These are phyloP conservation scores for Anorthoa munda DNA, from an alignment of 2,888 invertebrate genomes.

Conservation along the genomic window DNA sequence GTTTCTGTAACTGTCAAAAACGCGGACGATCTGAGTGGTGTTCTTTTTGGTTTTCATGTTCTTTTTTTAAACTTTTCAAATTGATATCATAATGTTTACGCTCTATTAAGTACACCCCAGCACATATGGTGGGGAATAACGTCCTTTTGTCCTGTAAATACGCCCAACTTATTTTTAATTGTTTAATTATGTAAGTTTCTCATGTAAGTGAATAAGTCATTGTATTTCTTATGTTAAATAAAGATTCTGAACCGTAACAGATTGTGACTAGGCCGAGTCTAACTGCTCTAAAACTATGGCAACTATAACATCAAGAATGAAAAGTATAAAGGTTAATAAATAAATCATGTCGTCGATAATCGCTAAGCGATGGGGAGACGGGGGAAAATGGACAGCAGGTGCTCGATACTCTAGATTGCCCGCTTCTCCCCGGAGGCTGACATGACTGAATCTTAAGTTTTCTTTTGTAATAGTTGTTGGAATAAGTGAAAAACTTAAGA, in stretches of 20 bases:
- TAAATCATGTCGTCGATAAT: constrained; percentile 46
- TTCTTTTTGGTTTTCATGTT: background rate
- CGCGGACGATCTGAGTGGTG: background rate
- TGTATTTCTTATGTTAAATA: too few relatives aligned
- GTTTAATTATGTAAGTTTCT: too few relatives aligned
- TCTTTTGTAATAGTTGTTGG: background rate
- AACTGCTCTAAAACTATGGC: background rate
- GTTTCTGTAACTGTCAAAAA: background rate
- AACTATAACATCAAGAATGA: constrained; percentile 5
- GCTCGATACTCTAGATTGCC: constrained; percentile 29
- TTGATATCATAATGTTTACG: background rate
- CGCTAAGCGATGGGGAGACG: constrained; percentile 25
- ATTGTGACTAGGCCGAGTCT: background rate
- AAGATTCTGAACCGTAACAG: too few relatives aligned
- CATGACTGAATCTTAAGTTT: constrained; percentile 1
- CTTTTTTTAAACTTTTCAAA: background rate
- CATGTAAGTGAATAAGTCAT: too few relatives aligned
- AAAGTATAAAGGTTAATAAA: constrained; percentile 27
- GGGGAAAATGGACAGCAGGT: constrained; percentile 39
- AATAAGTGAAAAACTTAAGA: background rate
- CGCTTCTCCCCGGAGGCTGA: constrained; percentile 16
- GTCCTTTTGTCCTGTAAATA: too few relatives aligned
- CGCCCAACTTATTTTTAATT: too few relatives aligned
- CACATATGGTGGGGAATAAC: too few relatives aligned
- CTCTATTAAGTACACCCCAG: background rate